A percentile compares a stretch with the other conserved stretches of the same genome.
Conservation (phyloP, 2,113 vertebrate species). For the Melanocharis versteri region DNA sequence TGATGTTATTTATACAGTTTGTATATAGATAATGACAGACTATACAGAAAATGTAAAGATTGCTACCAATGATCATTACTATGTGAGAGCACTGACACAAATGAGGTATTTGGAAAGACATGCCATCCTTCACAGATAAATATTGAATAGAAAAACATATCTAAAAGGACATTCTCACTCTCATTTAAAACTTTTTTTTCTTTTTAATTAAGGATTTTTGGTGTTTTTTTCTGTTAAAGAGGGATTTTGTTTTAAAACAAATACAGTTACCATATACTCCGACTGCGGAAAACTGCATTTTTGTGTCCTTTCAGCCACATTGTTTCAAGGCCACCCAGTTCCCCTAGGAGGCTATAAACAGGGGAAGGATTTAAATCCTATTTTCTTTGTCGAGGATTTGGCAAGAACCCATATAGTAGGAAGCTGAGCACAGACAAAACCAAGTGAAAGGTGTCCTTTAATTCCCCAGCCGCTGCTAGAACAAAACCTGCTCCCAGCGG, state of each 20-base stretch:
- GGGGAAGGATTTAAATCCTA: slow-evolving; percentile 71
- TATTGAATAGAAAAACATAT: background rate
- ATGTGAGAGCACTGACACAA: background rate
- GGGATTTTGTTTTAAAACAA: slow-evolving; percentile 59
- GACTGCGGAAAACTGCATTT: slow-evolving; percentile 26
- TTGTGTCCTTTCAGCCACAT: slow-evolving; percentile 57
- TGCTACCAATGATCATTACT: background rate
- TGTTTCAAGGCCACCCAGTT: slow-evolving; percentile 60
- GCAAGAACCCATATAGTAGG: slow-evolving; percentile 65
- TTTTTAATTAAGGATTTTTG: background rate
- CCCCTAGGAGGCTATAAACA: slow-evolving; percentile 53
- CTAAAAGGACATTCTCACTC: background rate
- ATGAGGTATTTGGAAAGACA: background rate
- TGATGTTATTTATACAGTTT: slow-evolving; percentile 44
- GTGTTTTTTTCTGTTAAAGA: background rate
- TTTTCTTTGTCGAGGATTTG: slow-evolving; percentile 64
- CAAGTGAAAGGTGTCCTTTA: slow-evolving; percentile 74
- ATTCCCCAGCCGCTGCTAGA: slow-evolving; percentile 64
- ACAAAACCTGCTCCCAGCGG: slow-evolving; percentile 65
- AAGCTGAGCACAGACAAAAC: slow-evolving; percentile 66
- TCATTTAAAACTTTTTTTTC: slow-evolving; percentile 13
- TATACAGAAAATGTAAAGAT: slow-evolving; percentile 38
- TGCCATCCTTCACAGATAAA: background rate
- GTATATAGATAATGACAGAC: slow-evolving; percentile 38
- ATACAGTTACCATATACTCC: slow-evolving; percentile 38